Evolutionary conservation across 2,888 invertebrate genomes (phyloP).

Genomic region (Pristionchus exspectatus): DNA sequence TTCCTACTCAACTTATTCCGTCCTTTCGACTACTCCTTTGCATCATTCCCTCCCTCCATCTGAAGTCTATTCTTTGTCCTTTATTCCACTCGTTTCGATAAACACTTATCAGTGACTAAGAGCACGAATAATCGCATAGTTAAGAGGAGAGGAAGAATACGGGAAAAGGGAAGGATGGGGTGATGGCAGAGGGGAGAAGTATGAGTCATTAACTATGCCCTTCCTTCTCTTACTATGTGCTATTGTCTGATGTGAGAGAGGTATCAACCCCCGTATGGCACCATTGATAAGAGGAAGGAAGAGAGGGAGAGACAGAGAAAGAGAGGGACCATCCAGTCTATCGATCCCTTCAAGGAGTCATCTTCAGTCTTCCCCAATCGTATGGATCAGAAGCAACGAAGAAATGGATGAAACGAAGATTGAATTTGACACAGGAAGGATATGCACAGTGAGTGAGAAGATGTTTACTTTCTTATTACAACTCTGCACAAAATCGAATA

Average conservation of each 20-base stretch:
- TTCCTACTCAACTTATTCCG: neutral
- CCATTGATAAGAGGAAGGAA: slow-evolving; percentile 29
- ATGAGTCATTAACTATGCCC: slow-evolving; percentile 47
- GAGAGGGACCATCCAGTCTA: slow-evolving; percentile 25
- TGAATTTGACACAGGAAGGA: neutral
- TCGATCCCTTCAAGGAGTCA: neutral
- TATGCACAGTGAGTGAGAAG: slow-evolving; percentile 22
- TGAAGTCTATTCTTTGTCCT: slow-evolving; percentile 4
- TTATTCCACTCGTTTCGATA: slow-evolving; percentile 20
- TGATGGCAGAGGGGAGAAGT: neutral
- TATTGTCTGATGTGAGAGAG: slow-evolving; percentile 23
- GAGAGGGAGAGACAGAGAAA: neutral
- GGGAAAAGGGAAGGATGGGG: neutral
- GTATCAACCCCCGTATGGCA: slow-evolving; percentile 24
- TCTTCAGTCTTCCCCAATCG: slow-evolving; percentile 1
- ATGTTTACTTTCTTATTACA: neutral
- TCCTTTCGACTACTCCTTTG: neutral
- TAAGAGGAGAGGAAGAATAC: neutral
- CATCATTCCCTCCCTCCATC: slow-evolving; percentile 9
- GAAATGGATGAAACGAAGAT: neutral
- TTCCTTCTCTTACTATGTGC: slow-evolving; percentile 9
- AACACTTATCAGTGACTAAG: slow-evolving; percentile 44
- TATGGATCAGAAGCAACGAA: neutral
- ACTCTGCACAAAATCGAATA: neutral
- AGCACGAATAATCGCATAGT: slow-evolving; percentile 6